Conservation (phyloP, 1,140 invertebrate species). For the Halyomorpha halys region DNA sequence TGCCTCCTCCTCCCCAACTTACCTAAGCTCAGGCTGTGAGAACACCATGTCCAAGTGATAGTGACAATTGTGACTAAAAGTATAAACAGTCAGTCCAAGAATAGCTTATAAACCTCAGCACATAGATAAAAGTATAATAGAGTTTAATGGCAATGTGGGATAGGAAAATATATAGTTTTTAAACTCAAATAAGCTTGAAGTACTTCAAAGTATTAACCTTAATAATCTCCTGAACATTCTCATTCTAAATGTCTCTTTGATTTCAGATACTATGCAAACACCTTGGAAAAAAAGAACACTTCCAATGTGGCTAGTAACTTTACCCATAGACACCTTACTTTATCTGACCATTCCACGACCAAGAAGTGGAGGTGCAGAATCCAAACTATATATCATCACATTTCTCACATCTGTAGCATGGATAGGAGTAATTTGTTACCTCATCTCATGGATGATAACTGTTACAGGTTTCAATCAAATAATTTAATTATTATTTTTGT, state of each 20-base stretch:
- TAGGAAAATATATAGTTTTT: too few species aligned
- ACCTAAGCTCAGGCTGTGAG: too few species aligned
- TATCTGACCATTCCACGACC: slow-evolving; percentile 69
- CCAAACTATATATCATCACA: slow-evolving; percentile 46
- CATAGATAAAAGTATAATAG: too few species aligned
- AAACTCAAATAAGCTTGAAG: too few species aligned
- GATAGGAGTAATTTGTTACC: slow-evolving; percentile 51
- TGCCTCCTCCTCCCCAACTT: too few species aligned
- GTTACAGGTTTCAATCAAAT: slow-evolving; percentile 46
- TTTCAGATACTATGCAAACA: neutral
- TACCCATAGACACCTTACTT: slow-evolving; percentile 60
- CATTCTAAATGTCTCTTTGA: neutral
- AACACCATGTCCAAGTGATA: too few species aligned
- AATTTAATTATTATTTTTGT: neutral
- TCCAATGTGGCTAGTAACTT: slow-evolving; percentile 37
- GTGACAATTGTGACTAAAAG: too few species aligned
- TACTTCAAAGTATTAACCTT: too few species aligned
- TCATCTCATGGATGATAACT: slow-evolving; percentile 63
- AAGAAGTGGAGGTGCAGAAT: slow-evolving; percentile 39
- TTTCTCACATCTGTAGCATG: slow-evolving; percentile 56
- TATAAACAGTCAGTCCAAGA: too few species aligned
- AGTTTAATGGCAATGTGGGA: too few species aligned
- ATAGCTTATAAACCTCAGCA: too few species aligned
- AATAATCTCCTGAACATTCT: too few species aligned
- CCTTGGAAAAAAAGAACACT: slow-evolving; percentile 3